These are phyloP conservation scores for Brenthis ino DNA, from an alignment of 2,888 invertebrate species.

Conservation along the genomic window DNA sequence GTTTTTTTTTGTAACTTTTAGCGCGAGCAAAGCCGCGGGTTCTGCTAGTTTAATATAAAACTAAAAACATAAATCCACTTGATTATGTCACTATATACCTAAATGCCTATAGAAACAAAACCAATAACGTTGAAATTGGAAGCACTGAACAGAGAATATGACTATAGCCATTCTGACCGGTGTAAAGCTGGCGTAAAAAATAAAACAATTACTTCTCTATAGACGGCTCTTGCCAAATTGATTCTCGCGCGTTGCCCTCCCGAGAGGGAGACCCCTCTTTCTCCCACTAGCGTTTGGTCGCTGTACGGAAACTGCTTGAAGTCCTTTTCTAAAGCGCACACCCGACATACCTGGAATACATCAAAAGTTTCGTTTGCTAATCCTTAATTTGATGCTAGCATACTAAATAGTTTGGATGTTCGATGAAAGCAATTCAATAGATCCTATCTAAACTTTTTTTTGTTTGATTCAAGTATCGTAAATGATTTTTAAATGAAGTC, in stretches of 20 bases:
- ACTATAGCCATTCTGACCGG: background rate
- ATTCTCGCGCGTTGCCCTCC: conserved; percentile 89
- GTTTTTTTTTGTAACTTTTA: no score
- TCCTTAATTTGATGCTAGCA: no score
- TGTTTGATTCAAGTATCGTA: no score
- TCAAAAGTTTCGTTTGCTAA: background rate
- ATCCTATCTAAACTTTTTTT: no score
- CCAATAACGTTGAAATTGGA: conserved; percentile 20
- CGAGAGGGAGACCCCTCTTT: conserved; percentile 86
- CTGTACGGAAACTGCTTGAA: conserved; percentile 84
- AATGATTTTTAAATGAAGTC: no score
- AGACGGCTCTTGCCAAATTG: conserved; percentile 82
- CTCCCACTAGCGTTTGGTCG: conserved; percentile 87
- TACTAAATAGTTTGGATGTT: no score
- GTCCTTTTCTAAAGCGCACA: conserved; percentile 79
- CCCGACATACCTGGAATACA: conserved; percentile 65
- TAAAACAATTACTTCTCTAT: conserved; percentile 69
- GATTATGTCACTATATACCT: no score
- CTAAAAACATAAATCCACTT: no score
- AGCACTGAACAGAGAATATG: conserved; percentile 25
- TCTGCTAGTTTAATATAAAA: no score
- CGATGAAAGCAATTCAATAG: no score
- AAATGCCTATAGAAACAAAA: background rate
- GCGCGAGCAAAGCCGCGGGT: no score
- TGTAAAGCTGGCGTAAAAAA: conserved; percentile 41